Conservation (phyloP, 2,888 invertebrate genomes). For the Scaptodrosophila latifasciaeformis region DNA sequence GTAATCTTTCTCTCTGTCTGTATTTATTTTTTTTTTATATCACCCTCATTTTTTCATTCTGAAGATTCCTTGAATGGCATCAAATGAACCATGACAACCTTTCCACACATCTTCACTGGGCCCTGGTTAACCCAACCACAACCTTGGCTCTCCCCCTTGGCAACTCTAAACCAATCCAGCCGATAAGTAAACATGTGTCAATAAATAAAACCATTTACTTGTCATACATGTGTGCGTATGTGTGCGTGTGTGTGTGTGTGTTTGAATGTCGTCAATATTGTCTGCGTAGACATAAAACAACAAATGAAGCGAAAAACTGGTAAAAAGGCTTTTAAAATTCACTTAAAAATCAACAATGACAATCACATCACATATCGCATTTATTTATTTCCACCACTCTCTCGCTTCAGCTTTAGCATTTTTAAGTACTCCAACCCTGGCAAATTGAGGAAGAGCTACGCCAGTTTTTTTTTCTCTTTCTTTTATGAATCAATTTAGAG, state of each 20-base stretch:
- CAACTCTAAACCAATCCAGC: conserved; percentile 8
- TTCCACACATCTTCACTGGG: conserved; percentile 10
- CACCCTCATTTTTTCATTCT: too few species aligned
- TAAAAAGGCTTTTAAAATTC: conserved; percentile 66
- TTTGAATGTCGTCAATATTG: conserved; percentile 31
- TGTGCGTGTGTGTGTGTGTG: background rate
- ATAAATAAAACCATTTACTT: conserved; percentile 67
- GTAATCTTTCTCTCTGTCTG: too few species aligned
- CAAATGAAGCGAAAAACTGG: conserved; percentile 68
- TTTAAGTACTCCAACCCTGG: too few species aligned
- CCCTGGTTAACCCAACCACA: conserved; percentile 2
- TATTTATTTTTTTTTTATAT: too few species aligned
- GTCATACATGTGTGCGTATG: background rate
- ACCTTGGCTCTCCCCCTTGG: conserved; percentile 8
- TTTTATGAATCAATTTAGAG: conserved; percentile 60
- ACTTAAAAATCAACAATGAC: conserved; percentile 68
- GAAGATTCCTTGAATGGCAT: conserved; percentile 28
- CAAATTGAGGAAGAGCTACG: too few species aligned
- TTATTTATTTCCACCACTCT: conserved; percentile 28
- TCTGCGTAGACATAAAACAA: conserved; percentile 50
- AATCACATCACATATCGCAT: conserved; percentile 43
- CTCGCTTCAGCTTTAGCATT: background rate
- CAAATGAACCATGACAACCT: conserved; percentile 58
- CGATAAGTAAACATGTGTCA: conserved; percentile 65
- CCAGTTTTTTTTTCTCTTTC: background rate